These are phyloP conservation scores for Agapetus fuscipes DNA, from an alignment of 2,888 invertebrate genomes.

Conservation along the genomic window DNA sequence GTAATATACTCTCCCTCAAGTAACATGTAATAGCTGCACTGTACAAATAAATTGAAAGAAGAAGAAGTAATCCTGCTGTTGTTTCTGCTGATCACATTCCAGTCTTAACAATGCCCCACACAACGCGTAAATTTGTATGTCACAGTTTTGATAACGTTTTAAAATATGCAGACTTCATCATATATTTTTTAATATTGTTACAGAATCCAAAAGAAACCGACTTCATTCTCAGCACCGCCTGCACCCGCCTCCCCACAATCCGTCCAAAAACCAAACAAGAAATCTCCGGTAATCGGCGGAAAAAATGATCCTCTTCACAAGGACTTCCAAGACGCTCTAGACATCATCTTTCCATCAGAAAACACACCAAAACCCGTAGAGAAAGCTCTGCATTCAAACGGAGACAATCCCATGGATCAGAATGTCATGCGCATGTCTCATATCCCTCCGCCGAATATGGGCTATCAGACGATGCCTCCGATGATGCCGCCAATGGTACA, in stretches of 20 bases:
- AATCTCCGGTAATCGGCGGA: constrained; percentile 27
- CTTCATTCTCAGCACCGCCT: constrained; percentile 24
- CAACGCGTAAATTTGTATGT: too few species aligned
- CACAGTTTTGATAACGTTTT: too few species aligned
- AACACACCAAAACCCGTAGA: constrained; percentile 25
- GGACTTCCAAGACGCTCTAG: constrained; percentile 56
- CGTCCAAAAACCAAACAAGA: constrained; percentile 12
- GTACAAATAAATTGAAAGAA: too few species aligned
- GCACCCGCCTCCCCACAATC: constrained; percentile 23
- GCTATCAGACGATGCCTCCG: constrained; percentile 5
- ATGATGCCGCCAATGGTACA: constrained; percentile 25
- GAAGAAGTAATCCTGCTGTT: too few species aligned
- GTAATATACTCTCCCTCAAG: too few species aligned
- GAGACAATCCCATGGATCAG: not conserved
- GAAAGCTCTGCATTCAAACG: not conserved
- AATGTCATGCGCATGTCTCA: constrained; percentile 1
- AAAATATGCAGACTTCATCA: too few species aligned
- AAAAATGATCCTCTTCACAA: constrained; percentile 38
- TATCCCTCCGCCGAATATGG: constrained; percentile 7
- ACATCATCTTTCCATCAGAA: constrained; percentile 52
- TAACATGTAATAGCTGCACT: too few species aligned
- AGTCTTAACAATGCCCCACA: too few species aligned
- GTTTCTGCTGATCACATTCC: too few species aligned
- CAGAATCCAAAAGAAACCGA: constrained; percentile 25
- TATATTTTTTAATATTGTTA: too few species aligned